phyloP scores from a whole-genome alignment of 2,113 vertebrate genomes.

The Gnathonemus echidnorhynchus region DNA sequence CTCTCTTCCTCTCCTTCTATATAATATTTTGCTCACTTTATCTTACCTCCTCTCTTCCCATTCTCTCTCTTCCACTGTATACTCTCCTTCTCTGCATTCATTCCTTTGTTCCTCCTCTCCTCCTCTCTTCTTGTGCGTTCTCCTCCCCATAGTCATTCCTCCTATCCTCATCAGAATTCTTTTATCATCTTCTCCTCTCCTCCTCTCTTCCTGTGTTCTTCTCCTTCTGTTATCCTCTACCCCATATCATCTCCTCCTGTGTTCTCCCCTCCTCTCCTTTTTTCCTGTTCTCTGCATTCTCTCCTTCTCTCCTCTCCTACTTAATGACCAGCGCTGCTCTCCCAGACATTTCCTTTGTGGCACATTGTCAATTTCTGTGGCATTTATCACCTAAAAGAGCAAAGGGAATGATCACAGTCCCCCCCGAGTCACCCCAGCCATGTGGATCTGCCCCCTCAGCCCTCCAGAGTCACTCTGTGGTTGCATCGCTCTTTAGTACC shows the following conservation, averaged over 20 bases:
- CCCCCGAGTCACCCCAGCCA: not conserved
- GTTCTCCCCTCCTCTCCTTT: not conserved
- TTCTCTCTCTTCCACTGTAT: not conserved
- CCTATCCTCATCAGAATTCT: not conserved
- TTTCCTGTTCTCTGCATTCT: not conserved
- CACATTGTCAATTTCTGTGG: conserved; percentile 16
- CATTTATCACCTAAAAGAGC: conserved; percentile 14
- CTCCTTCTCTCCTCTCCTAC: not conserved
- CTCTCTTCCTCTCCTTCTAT: not conserved
- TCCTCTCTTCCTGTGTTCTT: not conserved
- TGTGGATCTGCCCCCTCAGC: not conserved
- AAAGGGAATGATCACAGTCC: not conserved
- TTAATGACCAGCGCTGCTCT: not conserved
- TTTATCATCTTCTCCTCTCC: not conserved
- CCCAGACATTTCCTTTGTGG: not conserved
- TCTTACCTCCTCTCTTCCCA: not conserved
- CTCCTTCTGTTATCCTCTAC: not conserved
- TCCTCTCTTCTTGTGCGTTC: not conserved
- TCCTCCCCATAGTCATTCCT: not conserved
- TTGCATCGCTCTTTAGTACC: not conserved
- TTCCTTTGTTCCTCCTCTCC: not conserved
- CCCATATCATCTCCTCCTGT: not conserved
- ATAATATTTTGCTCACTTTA: not conserved
- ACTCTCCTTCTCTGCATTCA: not conserved
- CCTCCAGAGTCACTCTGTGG: not conserved